Evolutionary conservation across 2,797 vertebrate species (phyloP).

Genomic region (Aeoliscus strigatus): DNA sequence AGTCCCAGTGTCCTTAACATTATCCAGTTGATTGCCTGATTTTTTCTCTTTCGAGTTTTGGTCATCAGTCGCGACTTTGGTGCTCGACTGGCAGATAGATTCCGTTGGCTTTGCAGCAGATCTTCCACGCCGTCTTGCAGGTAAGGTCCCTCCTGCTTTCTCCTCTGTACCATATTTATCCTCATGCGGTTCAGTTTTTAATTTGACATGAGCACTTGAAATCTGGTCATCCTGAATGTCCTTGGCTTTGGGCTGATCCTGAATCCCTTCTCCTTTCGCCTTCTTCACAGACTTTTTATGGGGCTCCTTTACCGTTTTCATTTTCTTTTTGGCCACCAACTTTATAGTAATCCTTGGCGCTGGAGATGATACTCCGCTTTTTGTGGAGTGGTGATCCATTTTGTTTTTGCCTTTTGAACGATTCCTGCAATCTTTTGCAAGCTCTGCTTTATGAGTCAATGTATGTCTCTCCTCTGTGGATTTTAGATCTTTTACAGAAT

Average conservation of each 20-base stretch:
- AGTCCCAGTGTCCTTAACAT: conserved; percentile 33
- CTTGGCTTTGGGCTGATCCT: conserved; percentile 76
- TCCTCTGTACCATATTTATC: conserved; percentile 45
- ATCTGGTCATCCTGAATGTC: conserved; percentile 76
- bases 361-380: conserved; percentile 53
- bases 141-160: conserved; percentile 45
- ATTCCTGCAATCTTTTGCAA: conserved; percentile 65
- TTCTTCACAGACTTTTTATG: conserved; percentile 68
- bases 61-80: conserved; percentile 61
- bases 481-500: conserved; percentile 56
- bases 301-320: conserved; percentile 62
- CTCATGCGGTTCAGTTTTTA: conserved; percentile 73
- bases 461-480: conserved; percentile 58
- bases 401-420: conserved; percentile 64
- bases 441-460: conserved; percentile 55
- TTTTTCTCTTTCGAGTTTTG: conserved; percentile 64
- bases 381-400: conserved; percentile 54
- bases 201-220: conserved; percentile 79
- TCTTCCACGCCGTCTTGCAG: conserved; percentile 69
- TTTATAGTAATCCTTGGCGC: conserved; percentile 79
- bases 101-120: conserved; percentile 66
- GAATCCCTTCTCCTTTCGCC: conserved; percentile 74
- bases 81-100: conserved; percentile 37
- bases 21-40: conserved; percentile 35
- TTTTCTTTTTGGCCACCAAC: conserved; percentile 77